phyloP scores from a whole-genome alignment of 2,113 vertebrate genomes.

The Rhinichthys klamathensis region DNA sequence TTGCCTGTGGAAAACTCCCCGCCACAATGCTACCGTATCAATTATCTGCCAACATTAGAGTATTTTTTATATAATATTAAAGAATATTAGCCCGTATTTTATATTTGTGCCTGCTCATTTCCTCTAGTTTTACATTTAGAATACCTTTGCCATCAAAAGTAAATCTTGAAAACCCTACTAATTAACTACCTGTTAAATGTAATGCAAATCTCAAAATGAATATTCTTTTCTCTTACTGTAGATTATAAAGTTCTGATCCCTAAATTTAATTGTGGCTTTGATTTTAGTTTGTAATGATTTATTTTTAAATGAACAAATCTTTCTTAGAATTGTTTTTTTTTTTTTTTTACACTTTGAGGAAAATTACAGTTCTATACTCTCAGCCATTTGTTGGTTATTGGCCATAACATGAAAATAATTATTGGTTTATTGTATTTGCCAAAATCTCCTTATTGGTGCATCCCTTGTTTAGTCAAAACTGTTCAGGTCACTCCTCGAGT shows the following conservation, averaged over 20 bases:
- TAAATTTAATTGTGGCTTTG: background rate
- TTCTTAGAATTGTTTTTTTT: background rate
- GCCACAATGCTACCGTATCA: background rate
- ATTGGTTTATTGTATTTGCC: background rate
- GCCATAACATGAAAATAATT: background rate
- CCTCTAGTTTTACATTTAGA: background rate
- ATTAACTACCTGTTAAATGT: background rate
- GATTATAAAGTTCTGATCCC: background rate
- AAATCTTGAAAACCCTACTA: background rate
- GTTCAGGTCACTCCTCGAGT: background rate
- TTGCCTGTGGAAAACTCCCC: background rate
- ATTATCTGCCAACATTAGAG: background rate
- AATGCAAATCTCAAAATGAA: background rate
- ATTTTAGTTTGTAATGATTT: background rate
- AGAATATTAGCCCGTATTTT: background rate
- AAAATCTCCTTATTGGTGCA: background rate
- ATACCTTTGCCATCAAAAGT: background rate
- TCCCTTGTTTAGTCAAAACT: background rate
- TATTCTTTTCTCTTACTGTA: background rate
- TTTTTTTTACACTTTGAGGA: background rate
- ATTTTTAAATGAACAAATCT: background rate
- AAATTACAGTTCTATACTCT: background rate
- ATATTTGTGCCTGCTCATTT: background rate
- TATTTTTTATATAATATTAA: background rate
- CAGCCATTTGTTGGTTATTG: background rate